Evolutionary conservation across 1,140 invertebrate genomes (phyloP).

Genomic region (Drosophila nigrodunni): DNA sequence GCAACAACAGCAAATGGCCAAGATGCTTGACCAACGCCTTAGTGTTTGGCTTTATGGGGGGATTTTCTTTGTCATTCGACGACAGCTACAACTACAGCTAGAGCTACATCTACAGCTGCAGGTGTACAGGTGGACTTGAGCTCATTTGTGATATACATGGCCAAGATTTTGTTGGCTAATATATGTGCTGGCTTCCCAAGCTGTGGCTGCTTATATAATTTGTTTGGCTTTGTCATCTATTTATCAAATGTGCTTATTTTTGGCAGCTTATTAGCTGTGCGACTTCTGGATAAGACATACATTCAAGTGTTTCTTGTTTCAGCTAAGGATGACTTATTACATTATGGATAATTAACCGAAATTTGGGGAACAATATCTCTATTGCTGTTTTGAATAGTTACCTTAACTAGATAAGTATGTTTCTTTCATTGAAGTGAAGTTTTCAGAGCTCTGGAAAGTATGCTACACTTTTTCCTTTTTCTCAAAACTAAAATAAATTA

Average conservation of each 20-base stretch:
- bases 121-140: conserved; percentile 50
- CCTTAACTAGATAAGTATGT: no score
- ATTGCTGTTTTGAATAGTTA: no score
- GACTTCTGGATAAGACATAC: conserved; percentile 58
- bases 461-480: no score
- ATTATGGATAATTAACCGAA: no score
- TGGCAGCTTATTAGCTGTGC: conserved; percentile 75
- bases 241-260: conserved; percentile 77
- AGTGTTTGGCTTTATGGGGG: conserved; percentile 28
- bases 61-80: conserved; percentile 44
- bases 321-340: no score
- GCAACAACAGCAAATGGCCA: conserved; percentile 29
- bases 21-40: conserved; percentile 42
- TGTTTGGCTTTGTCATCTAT: conserved; percentile 75
- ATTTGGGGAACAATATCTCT: no score
- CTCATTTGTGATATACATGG: conserved; percentile 44
- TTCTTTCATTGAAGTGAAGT: no score
- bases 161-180: conserved; percentile 39
- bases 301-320: background rate
- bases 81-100: conserved; percentile 10
- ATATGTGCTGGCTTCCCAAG: conserved; percentile 33
- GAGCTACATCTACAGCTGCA: conserved; percentile 25
- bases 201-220: conserved; percentile 62
- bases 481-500: no score
- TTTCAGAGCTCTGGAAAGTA: no score